Conservation (phyloP, 2,797 vertebrate genomes). For the Pipistrellus pygmaeus region DNA sequence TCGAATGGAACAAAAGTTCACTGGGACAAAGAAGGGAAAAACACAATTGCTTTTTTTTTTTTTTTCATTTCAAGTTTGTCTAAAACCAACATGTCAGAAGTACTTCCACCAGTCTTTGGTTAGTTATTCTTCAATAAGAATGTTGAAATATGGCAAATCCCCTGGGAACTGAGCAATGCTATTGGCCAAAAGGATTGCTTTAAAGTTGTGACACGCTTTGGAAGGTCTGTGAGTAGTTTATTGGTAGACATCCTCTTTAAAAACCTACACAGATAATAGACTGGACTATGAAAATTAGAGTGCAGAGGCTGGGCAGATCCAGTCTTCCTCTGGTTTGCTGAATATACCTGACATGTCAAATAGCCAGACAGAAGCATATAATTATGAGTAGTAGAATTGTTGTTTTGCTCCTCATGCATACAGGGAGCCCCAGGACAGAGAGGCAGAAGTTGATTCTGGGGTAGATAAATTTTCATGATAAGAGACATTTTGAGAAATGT, state of each 20-base stretch:
- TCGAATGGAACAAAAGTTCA: constrained; percentile 85
- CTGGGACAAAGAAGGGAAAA: constrained; percentile 72
- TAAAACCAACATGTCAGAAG: neutral
- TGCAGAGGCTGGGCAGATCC: neutral
- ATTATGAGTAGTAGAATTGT: neutral
- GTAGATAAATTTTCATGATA: constrained; percentile 39
- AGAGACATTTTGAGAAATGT: neutral
- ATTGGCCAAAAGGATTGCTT: neutral
- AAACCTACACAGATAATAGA: neutral
- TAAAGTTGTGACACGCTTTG: neutral
- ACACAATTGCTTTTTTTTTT: neutral
- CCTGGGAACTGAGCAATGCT: neutral
- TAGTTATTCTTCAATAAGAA: neutral
- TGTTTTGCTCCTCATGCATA: neutral
- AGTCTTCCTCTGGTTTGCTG: neutral
- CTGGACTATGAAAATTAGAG: constrained; percentile 19
- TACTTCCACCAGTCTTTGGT: neutral
- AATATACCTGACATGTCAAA: neutral
- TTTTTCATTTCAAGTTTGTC: neutral
- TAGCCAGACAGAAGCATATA: neutral
- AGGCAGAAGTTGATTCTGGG: neutral
- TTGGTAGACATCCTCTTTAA: neutral
- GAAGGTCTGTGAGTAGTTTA: neutral
- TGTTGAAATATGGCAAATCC: neutral
- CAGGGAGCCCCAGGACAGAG: neutral